phyloP scores from a whole-genome alignment of 2,797 vertebrate species.

The Rousettus madagascariensis region DNA sequence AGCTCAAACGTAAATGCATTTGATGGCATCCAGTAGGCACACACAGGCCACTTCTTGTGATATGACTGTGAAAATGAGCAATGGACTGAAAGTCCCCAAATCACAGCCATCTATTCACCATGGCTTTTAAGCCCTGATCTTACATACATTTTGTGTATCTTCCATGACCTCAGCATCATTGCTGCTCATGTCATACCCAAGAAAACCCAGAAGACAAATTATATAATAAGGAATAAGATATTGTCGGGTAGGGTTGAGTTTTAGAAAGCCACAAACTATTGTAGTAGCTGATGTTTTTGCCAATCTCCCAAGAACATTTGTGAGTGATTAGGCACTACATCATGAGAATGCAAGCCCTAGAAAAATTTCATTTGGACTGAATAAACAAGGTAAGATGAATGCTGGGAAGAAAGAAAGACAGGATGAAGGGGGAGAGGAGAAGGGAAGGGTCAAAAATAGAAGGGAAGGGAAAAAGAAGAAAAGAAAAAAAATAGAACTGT shows the following conservation, averaged over 20 bases:
- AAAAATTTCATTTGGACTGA: neutral
- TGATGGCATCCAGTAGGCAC: neutral
- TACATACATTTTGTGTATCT: neutral
- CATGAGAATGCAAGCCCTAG: neutral
- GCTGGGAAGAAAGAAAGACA: too few species aligned
- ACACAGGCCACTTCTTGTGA: neutral
- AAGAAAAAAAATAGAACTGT: neutral
- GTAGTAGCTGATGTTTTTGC: neutral
- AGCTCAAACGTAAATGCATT: neutral
- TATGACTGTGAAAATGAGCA: neutral
- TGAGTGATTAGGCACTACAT: neutral
- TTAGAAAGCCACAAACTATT: neutral
- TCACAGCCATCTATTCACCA: neutral
- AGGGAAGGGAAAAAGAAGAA: neutral
- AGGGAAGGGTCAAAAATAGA: neutral
- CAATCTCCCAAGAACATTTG: too few species aligned
- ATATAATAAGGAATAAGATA: neutral
- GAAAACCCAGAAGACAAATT: conserved; percentile 9
- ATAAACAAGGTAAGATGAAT: conserved; percentile 28
- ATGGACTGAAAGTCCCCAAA: neutral
- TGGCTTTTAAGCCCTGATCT: neutral
- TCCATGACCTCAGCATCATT: neutral
- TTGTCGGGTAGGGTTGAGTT: neutral
- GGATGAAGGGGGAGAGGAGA: neutral
- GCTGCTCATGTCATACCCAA: neutral